These are phyloP conservation scores for Heliconius sara DNA, from an alignment of 2,888 invertebrate species.

Conservation along the genomic window DNA sequence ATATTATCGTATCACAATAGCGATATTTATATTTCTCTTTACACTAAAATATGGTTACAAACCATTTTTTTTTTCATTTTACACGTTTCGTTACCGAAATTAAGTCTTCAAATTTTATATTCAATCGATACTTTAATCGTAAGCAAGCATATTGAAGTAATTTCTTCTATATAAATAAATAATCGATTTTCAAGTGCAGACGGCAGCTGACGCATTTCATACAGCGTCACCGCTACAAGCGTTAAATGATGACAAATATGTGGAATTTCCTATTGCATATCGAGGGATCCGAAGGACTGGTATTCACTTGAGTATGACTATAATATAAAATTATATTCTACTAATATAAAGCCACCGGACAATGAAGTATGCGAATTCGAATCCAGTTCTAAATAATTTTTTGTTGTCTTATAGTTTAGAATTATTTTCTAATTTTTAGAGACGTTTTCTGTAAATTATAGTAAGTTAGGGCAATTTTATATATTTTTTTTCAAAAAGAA, in stretches of 20 bases:
- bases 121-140: constrained; percentile 2
- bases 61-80: background rate
- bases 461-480: background rate
- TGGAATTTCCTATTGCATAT: constrained; percentile 34
- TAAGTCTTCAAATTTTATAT: background rate
- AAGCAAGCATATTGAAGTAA: constrained; percentile 20
- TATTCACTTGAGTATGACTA: constrained; percentile 14
- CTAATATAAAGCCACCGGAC: constrained; percentile 13
- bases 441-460: background rate
- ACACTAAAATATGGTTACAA: background rate
- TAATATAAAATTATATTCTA: constrained; percentile 13
- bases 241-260: constrained; percentile 38
- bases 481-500: no score
- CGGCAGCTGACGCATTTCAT: constrained; percentile 32
- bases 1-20: background rate
- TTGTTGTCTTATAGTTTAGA: background rate
- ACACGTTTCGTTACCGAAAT: background rate
- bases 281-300: constrained; percentile 19
- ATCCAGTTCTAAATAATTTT: background rate
- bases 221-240: constrained; percentile 14
- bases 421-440: background rate
- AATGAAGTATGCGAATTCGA: constrained; percentile 4
- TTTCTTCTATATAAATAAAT: constrained; percentile 26
- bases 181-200: constrained; percentile 35
- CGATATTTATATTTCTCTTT: background rate